phyloP scores from a whole-genome alignment of 1,140 invertebrate species.

The Heliothis virescens region DNA sequence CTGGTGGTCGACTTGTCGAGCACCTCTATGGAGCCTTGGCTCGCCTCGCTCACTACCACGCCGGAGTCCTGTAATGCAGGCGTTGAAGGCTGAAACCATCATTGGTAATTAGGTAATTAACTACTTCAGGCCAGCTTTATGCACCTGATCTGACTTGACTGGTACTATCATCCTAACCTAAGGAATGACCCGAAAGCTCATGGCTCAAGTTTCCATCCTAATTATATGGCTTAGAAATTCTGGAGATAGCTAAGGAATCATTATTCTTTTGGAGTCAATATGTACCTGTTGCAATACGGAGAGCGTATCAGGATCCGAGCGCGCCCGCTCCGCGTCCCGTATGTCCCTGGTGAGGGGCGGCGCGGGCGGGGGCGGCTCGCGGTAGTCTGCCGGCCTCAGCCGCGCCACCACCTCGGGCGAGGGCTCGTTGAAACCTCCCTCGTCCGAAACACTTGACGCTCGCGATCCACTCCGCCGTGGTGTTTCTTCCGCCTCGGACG shows the following conservation, averaged over 20 bases:
- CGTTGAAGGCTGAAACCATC: not conserved
- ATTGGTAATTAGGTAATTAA: not conserved
- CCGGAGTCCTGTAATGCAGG: slow-evolving; percentile 78
- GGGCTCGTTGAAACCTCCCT: slow-evolving; percentile 89
- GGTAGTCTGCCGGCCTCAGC: slow-evolving; percentile 84
- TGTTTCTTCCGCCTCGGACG: slow-evolving; percentile 73
- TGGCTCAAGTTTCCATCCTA: too few relatives aligned
- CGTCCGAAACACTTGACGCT: slow-evolving; percentile 87
- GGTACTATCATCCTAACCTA: too few relatives aligned
- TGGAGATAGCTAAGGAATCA: not conserved
- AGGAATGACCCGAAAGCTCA: not conserved
- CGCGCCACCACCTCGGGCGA: slow-evolving; percentile 88
- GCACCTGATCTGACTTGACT: too few relatives aligned
- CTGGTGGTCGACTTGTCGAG: slow-evolving; percentile 86
- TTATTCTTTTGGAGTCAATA: not conserved
- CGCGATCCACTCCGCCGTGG: slow-evolving; percentile 75
- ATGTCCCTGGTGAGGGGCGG: slow-evolving; percentile 72
- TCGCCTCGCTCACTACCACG: slow-evolving; percentile 84
- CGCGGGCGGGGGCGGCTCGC: slow-evolving; percentile 65
- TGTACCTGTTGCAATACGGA: slow-evolving; percentile 81
- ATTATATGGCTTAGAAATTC: not conserved
- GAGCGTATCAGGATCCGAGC: slow-evolving; percentile 80
- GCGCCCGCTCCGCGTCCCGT: slow-evolving; percentile 79
- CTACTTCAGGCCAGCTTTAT: too few relatives aligned
- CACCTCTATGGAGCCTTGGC: slow-evolving; percentile 85